A percentile compares a stretch with the other conserved stretches of the same genome.
Conservation (phyloP, 1,140 invertebrate species). For the Calliphora vicina region DNA sequence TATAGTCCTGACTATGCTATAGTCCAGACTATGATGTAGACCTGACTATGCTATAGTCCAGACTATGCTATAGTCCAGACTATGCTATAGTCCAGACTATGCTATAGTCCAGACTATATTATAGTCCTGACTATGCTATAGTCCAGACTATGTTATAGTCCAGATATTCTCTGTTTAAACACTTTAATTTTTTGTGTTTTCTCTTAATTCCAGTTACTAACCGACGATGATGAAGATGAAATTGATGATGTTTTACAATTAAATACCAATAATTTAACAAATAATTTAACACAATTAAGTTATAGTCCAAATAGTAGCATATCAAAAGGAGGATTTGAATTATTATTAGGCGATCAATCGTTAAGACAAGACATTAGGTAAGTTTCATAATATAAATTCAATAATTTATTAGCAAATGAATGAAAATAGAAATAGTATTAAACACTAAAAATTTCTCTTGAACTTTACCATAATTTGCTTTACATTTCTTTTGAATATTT, state of each 20-base stretch:
- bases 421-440: too few relatives aligned
- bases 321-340: conserved; percentile 64
- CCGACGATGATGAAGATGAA: conserved; percentile 45
- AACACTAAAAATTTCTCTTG: too few relatives aligned
- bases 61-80: too few relatives aligned
- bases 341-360: conserved; percentile 61
- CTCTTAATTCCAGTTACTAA: conserved; percentile 54
- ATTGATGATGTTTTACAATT: conserved; percentile 39
- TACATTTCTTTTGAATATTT: neutral
- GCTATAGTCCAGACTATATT: too few relatives aligned
- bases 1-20: too few relatives aligned
- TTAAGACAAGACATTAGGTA: conserved; percentile 56
- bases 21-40: too few relatives aligned
- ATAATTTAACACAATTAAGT: conserved; percentile 37
- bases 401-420: neutral
- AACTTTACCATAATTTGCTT: too few relatives aligned
- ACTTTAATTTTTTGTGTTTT: neutral
- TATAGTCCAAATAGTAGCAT: conserved; percentile 62
- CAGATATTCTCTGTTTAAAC: too few relatives aligned
- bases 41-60: too few relatives aligned
- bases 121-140: too few relatives aligned
- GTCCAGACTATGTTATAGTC: too few relatives aligned
- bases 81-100: too few relatives aligned
- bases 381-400: conserved; percentile 36
- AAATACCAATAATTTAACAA: conserved; percentile 28